phyloP scores from a whole-genome alignment of 53 echinoderm and acorn worm genomes.

The Astropecten irregularis region DNA sequence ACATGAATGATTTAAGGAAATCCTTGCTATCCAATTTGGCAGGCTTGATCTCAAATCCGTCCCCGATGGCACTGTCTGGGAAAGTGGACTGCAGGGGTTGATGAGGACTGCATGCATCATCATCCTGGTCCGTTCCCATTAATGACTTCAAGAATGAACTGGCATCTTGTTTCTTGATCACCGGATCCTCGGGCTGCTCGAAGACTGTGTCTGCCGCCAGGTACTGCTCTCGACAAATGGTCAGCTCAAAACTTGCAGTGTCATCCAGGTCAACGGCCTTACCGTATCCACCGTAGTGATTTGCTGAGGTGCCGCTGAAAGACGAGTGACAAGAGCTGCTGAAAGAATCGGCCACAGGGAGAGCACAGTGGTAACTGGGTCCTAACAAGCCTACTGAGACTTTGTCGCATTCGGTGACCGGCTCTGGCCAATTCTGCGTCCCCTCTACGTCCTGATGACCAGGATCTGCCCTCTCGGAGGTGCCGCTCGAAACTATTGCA shows the following conservation, averaged over 20 bases:
- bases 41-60: background rate
- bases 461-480: background rate
- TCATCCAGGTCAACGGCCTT: background rate
- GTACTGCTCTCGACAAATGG: slow-evolving; percentile 3
- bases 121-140: background rate
- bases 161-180: background rate
- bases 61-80: background rate
- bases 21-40: slow-evolving; percentile 23
- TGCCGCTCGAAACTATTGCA: background rate
- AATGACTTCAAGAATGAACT: slow-evolving; percentile 10
- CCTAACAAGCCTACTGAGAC: background rate
- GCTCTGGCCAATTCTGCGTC: background rate
- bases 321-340: slow-evolving; percentile 21
- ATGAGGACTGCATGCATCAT: background rate
- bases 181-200: background rate
- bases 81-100: background rate
- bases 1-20: slow-evolving; percentile 11
- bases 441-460: background rate
- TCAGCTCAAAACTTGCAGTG: slow-evolving; percentile 4
- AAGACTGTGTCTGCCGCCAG: background rate
- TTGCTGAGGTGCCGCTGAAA: background rate
- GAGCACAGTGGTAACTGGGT: slow-evolving; percentile 28
- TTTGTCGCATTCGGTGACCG: background rate
- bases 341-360: slow-evolving; percentile 11
- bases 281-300: background rate